Evolutionary conservation across 2,797 vertebrate species (phyloP), one percentile per base, ranked within the genome.

Genomic region (Chanos chanos): DNA sequence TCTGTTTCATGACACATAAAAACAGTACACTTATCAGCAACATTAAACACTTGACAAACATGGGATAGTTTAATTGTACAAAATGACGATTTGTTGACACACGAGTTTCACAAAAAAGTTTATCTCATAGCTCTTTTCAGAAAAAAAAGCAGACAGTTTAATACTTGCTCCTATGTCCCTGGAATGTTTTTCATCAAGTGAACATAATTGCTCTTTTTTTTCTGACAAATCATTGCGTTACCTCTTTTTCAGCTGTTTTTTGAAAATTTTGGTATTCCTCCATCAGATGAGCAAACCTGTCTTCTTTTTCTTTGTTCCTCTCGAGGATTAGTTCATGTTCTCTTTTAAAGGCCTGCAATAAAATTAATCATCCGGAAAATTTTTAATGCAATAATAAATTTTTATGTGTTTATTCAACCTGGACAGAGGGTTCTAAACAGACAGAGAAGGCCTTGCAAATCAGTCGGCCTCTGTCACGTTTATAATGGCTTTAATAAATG

Each of bases 371-470:
- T 91, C 94, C 92, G 81, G 92, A 87, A 90, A 89, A 92, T 92
- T 94, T 94, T 96, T 94, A 97, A 97, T 97, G 92, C 91, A 95
- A 94, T 94, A 93, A 92, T 95, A 92, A 93, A 94, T 93, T 94
- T 94, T 95, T 92, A 94, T 94, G 92, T 91, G 92, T 91, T 97
- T 95, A 93, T 95, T 93, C 93, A 93, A 93, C 89, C 87, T 84
- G 88, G 92, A 92, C 89, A 89, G 90, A 80, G 86, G 91, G 87
- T 84, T 90, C 92, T 90, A 87, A 95, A 93, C 91, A 92, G 72
- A 69, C 85, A 87, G 84, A 83, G 87, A 82, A 79, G 85, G 88
- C 86, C 86, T 91, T 90, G 92, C 92, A 95, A 94, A 98, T 96
- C 93, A 95, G 89, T 73, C 83, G 89, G 92, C 88, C 91, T 94